Percentiles rank a stretch among this genome's conserved stretches.
Evolutionary conservation across 2,113 vertebrate species (phyloP).

Genomic region (Proterorhinus semilunaris): DNA sequence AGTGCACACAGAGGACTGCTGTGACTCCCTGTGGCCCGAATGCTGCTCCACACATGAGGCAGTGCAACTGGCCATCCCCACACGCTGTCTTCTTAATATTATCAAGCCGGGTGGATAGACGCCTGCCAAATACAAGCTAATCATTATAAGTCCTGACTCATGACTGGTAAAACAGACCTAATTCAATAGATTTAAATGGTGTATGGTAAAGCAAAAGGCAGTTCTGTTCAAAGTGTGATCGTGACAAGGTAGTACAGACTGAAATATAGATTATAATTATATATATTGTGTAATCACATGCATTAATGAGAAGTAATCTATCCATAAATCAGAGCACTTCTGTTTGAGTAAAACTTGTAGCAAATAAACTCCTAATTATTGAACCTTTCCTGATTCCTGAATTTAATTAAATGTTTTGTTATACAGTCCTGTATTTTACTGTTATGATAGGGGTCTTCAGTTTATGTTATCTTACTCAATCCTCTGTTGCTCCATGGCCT

Average conservation of each 20-base stretch:
- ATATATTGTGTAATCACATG: too few relatives aligned
- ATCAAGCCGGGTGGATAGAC: constrained; percentile 87
- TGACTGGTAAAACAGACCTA: neutral
- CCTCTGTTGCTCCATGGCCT: constrained; percentile 88
- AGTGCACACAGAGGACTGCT: constrained; percentile 87
- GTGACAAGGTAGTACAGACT: too few relatives aligned
- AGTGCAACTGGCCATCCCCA: constrained; percentile 86
- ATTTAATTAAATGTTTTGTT: too few relatives aligned
- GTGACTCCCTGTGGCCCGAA: constrained; percentile 80
- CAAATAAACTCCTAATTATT: too few relatives aligned
- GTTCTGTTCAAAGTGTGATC: constrained; percentile 6
- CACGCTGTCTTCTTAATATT: constrained; percentile 85
- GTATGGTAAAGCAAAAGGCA: neutral
- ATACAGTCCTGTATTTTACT: neutral
- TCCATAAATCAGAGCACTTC: too few relatives aligned
- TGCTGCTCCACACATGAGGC: constrained; percentile 88
- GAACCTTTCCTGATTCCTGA: too few relatives aligned
- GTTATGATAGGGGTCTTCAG: neutral
- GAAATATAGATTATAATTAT: too few relatives aligned
- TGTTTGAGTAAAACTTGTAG: too few relatives aligned
- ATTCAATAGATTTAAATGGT: neutral
- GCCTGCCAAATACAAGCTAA: constrained; percentile 67
- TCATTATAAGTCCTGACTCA: neutral
- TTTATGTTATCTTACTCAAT: constrained; percentile 80
- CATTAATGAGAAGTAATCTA: too few relatives aligned